Evolutionary conservation across 2,888 invertebrate species (phyloP).

Genomic region (Polydrusus pterygomalis): DNA sequence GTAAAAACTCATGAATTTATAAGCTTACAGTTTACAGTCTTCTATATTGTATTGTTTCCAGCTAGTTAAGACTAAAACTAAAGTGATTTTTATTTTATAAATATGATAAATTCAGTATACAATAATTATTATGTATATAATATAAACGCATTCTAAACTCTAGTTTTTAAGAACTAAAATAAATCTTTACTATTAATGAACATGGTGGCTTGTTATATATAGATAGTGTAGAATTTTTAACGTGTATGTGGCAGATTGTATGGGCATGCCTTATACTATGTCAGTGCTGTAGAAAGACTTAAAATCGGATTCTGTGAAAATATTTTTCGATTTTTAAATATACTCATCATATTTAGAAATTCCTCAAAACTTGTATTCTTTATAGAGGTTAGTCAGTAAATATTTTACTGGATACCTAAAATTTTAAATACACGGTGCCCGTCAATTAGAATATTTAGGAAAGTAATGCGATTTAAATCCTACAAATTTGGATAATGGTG

Average conservation of each 20-base stretch:
- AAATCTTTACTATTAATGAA: conserved; percentile 63
- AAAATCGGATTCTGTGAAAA: too few species aligned
- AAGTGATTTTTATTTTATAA: conserved; percentile 62
- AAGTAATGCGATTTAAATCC: too few species aligned
- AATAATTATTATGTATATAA: conserved; percentile 61
- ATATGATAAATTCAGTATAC: conserved; percentile 62
- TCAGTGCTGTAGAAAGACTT: conserved; percentile 13
- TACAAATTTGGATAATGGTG: too few species aligned
- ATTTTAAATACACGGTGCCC: too few species aligned
- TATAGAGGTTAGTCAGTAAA: too few species aligned
- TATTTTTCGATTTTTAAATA: too few species aligned
- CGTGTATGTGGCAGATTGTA: conserved; percentile 58
- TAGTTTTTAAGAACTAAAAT: conserved; percentile 61
- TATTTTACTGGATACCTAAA: too few species aligned
- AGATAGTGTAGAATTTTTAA: conserved; percentile 67
- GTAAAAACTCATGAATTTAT: conserved; percentile 63
- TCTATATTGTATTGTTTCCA: conserved; percentile 68
- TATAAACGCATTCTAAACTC: conserved; percentile 66
- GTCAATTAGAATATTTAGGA: too few species aligned
- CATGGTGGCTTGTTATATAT: conserved; percentile 60
- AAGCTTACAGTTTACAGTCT: conserved; percentile 71
- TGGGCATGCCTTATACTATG: conserved; percentile 26
- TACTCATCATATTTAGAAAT: too few species aligned
- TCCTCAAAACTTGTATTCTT: too few species aligned
- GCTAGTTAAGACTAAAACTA: conserved; percentile 63